A percentile compares a stretch with the other conserved stretches of the same genome.
Conservation (phyloP, 92 coral and sea anemone genomes). For the Phymanthus crucifer region DNA sequence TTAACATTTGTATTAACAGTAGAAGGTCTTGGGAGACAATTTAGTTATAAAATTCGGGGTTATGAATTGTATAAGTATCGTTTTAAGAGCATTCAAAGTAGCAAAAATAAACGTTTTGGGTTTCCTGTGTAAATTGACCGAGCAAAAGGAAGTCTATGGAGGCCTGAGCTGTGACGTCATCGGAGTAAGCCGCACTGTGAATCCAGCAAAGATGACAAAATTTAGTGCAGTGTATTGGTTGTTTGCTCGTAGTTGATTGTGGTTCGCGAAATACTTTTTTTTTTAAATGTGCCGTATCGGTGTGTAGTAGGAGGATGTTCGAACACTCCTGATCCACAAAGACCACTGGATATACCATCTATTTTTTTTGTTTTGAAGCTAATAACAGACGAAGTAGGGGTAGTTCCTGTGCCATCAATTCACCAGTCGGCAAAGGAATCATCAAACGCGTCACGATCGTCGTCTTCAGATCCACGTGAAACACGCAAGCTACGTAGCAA, state of each 20-base stretch:
- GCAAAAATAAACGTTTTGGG: not conserved
- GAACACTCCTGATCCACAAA: not conserved
- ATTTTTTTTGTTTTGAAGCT: not conserved
- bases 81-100: not conserved
- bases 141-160: not conserved
- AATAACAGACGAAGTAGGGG: not conserved
- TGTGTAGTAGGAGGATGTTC: not conserved
- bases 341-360: not conserved
- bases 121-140: conserved; percentile 5
- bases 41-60: not conserved
- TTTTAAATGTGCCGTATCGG: not conserved
- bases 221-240: not conserved
- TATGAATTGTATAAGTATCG: not conserved
- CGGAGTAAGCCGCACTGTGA: not conserved
- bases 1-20: too few species aligned
- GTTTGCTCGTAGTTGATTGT: not conserved
- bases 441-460: not conserved
- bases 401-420: not conserved
- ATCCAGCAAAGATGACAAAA: not conserved
- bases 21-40: too few species aligned
- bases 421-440: not conserved
- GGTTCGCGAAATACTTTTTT: not conserved
- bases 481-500: not conserved
- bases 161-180: not conserved
- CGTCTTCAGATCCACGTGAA: not conserved